Evolutionary conservation across 2,113 vertebrate species (phyloP).

Genomic region (Rhombomys opimus): DNA sequence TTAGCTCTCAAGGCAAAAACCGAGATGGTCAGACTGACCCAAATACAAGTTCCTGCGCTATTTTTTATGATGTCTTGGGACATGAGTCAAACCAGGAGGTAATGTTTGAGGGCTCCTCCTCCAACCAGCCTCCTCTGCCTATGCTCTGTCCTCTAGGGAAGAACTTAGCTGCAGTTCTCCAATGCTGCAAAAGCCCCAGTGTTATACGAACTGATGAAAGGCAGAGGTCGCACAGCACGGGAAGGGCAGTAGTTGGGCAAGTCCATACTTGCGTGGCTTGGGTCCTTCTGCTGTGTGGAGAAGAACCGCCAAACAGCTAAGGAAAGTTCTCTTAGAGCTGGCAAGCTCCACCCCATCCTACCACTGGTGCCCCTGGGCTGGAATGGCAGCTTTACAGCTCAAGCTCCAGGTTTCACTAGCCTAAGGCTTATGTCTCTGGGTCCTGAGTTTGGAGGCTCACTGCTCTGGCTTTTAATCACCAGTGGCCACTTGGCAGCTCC

Average conservation of each 20-base stretch:
- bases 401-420: background rate
- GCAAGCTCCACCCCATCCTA: background rate
- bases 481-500: background rate
- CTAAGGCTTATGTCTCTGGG: background rate
- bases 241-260: background rate
- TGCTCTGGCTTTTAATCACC: background rate
- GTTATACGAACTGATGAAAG: background rate
- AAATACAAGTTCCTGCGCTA: constrained; percentile 50
- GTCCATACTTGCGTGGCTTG: background rate
- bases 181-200: background rate
- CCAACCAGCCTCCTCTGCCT: background rate
- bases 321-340: background rate
- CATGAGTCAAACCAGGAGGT: background rate
- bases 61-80: constrained; percentile 53
- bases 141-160: background rate
- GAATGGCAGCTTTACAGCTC: background rate
- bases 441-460: background rate
- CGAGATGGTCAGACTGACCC: constrained; percentile 41
- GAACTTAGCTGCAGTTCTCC: background rate
- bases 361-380: too few species aligned
- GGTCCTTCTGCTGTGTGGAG: background rate
- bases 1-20: constrained; percentile 16
- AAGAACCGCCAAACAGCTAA: background rate
- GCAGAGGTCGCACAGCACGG: background rate
- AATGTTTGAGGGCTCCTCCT: constrained; percentile 30